Evolutionary conservation across 2,888 invertebrate genomes (phyloP).

Genomic region (Tachina fera): DNA sequence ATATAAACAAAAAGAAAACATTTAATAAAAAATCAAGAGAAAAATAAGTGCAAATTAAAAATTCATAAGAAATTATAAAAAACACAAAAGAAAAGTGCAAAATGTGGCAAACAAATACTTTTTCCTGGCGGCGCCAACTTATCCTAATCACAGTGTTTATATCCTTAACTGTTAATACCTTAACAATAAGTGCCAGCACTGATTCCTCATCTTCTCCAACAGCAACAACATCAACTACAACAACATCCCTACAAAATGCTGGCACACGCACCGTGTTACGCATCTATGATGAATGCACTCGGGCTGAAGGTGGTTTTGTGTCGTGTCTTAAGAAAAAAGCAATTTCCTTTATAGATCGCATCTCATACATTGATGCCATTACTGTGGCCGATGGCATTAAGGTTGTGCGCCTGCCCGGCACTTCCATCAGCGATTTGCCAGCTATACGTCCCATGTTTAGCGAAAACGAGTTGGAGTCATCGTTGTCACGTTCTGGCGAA

Average conservation of each 20-base stretch:
- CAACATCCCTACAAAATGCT: conserved; percentile 82
- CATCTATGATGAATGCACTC: conserved; percentile 91
- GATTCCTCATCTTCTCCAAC: conserved; percentile 77
- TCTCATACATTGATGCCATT: conserved; percentile 88
- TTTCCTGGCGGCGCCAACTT: conserved; percentile 63
- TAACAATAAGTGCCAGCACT: conserved; percentile 76
- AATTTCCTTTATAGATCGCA: conserved; percentile 90
- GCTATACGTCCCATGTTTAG: conserved; percentile 83
- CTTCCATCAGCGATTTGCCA: conserved; percentile 72
- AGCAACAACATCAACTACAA: conserved; percentile 66
- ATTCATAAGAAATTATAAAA: conserved; percentile 19
- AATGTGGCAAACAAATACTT: conserved; percentile 75
- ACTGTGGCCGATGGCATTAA: conserved; percentile 87
- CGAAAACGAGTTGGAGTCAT: conserved; percentile 88
- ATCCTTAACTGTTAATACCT: conserved; percentile 51
- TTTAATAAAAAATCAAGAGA: background rate
- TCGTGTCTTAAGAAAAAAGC: conserved; percentile 93
- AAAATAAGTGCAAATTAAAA: conserved; percentile 38
- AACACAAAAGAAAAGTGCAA: conserved; percentile 43
- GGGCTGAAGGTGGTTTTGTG: conserved; percentile 86
- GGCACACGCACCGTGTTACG: conserved; percentile 87
- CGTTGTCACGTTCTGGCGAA: conserved; percentile 85
- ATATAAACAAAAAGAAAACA: conserved; percentile 7
- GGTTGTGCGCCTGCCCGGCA: conserved; percentile 85
- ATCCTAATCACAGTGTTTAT: conserved; percentile 57